phyloP scores from a whole-genome alignment of 53 echinoderm and acorn worm species.

The Echinometra lucunter region DNA sequence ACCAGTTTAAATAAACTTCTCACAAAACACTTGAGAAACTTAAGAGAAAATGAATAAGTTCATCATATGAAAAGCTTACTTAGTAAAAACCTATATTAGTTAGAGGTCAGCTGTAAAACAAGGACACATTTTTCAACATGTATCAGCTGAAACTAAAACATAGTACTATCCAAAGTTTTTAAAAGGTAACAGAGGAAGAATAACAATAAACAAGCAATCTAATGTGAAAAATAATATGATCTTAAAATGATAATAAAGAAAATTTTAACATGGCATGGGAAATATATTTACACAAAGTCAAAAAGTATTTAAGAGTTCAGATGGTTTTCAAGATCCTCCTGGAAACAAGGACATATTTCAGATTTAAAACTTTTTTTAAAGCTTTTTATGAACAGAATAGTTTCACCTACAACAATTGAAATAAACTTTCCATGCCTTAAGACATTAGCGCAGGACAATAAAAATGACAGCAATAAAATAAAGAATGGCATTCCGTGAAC shows the following conservation, averaged over 20 bases:
- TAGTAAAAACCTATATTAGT: not conserved
- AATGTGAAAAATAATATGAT: not conserved
- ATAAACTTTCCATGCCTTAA: not conserved
- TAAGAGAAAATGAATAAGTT: not conserved
- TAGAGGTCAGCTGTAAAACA: not conserved
- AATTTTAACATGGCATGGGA: not conserved
- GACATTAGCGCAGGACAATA: not conserved
- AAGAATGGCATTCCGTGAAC: not conserved
- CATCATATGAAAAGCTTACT: not conserved
- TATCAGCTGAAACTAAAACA: not conserved
- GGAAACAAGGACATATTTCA: constrained; percentile 2
- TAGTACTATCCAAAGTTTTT: not conserved
- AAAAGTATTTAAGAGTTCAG: not conserved
- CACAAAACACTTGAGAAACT: not conserved
- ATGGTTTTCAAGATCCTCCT: not conserved
- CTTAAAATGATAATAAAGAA: not conserved
- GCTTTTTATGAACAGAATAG: not conserved
- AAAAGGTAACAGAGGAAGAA: not conserved
- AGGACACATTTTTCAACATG: not conserved
- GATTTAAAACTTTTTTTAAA: not conserved
- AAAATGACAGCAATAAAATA: not conserved
- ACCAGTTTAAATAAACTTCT: not conserved
- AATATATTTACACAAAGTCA: not conserved
- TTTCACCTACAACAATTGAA: not conserved
- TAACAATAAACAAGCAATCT: too few relatives aligned